Conservation (phyloP, 2,797 vertebrate genomes). For the Fratercula arctica region DNA sequence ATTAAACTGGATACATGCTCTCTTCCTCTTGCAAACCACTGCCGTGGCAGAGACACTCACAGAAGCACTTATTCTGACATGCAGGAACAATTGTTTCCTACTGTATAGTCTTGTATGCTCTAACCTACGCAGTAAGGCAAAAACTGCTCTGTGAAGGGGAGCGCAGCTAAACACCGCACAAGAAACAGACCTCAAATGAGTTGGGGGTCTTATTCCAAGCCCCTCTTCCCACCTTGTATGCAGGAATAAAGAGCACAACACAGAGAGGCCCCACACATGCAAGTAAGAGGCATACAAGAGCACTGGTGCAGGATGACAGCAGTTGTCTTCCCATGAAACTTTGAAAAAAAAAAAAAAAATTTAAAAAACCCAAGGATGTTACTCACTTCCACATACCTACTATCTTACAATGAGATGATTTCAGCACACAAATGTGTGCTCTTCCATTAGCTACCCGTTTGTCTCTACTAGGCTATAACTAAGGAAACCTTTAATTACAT, state of each 20-base stretch:
- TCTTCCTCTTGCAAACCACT: neutral
- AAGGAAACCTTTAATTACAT: slow-evolving; percentile 34
- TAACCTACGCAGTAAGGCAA: neutral
- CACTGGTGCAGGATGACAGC: neutral
- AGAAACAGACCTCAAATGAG: neutral
- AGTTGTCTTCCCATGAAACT: neutral
- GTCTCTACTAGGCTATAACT: neutral
- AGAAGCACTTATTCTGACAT: neutral
- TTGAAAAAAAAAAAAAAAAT: neutral
- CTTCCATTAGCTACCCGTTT: neutral
- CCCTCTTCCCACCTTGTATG: neutral
- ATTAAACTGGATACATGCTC: neutral
- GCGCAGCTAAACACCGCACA: neutral
- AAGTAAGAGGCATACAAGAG: neutral
- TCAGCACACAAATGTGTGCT: neutral
- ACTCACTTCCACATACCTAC: neutral
- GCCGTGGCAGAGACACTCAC: neutral
- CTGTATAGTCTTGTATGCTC: neutral
- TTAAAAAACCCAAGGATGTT: neutral
- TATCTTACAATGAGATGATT: neutral
- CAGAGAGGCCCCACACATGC: neutral
- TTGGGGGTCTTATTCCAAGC: neutral
- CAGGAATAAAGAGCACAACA: neutral
- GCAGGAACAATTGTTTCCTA: neutral
- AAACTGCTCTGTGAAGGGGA: neutral